Conservation (phyloP, 2,888 invertebrate species). For the Pherbina coryleti region DNA sequence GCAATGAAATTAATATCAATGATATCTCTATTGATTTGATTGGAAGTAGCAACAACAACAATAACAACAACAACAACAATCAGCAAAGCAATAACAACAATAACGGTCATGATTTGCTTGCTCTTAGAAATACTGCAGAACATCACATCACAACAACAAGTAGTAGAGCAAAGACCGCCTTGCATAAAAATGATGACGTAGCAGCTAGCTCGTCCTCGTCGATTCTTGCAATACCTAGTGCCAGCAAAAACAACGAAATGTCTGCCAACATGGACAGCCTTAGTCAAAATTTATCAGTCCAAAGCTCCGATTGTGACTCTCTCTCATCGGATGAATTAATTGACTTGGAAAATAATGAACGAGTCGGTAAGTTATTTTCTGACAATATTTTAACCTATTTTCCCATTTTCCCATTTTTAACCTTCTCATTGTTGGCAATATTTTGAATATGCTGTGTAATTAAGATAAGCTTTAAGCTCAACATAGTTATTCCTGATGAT, state of each 20-base stretch:
- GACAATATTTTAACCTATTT: neutral
- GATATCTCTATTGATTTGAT: neutral
- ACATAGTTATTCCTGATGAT: neutral
- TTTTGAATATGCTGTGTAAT: conserved; percentile 39
- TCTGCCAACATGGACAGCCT: neutral
- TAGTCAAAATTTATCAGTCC: conserved; percentile 53
- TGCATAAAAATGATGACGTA: conserved; percentile 4
- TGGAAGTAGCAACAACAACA: conserved; percentile 5
- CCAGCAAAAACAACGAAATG: conserved; percentile 26
- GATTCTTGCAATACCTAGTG: neutral
- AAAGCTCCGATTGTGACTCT: conserved; percentile 60
- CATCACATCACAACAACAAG: conserved; percentile 18
- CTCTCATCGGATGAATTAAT: conserved; percentile 58
- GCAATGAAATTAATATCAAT: neutral
- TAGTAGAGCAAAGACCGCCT: conserved; percentile 8
- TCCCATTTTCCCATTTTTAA: neutral
- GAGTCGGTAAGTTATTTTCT: conserved; percentile 59
- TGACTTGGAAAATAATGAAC: conserved; percentile 63
- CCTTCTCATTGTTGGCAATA: conserved; percentile 46
- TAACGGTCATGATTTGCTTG: neutral
- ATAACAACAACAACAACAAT: neutral
- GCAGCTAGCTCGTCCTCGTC: neutral
- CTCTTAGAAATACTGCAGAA: conserved; percentile 9
- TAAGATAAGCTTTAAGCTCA: neutral
- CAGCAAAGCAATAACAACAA: conserved; percentile 25